Evolutionary conservation across 2,888 invertebrate genomes (phyloP).

Genomic region (Cinara cedri): DNA sequence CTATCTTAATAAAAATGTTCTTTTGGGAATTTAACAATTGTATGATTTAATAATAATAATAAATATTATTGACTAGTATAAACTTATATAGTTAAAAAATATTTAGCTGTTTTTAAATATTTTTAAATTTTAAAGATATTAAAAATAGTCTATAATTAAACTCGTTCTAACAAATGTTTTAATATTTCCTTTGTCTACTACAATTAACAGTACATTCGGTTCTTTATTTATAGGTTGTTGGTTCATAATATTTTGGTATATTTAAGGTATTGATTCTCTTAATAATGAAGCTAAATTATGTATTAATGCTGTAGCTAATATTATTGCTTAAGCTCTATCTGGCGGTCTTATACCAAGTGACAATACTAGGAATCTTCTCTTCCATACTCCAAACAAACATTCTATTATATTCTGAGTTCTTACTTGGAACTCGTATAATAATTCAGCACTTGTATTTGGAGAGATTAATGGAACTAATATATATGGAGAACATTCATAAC

Average conservation of each 20-base stretch:
- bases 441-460: neutral
- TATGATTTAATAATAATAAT: no score
- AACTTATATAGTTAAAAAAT: no score
- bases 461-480: slow-evolving; percentile 4
- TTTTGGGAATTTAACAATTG: no score
- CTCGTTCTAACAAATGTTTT: no score
- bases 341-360: neutral
- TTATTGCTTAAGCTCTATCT: neutral
- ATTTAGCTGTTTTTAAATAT: no score
- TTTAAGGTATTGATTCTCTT: neutral
- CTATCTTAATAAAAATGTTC: no score
- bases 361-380: neutral
- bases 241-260: neutral
- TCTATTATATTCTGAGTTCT: neutral
- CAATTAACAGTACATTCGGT: no score
- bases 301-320: neutral
- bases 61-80: no score
- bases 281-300: neutral
- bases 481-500: neutral
- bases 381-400: slow-evolving; percentile 6
- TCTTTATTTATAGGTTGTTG: no score
- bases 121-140: no score
- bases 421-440: neutral
- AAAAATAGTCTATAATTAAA: no score
- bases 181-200: no score